A percentile compares a stretch with the other conserved stretches of the same genome.
These are phyloP conservation scores for Galeruca laticollis DNA, from an alignment of 2,888 invertebrate genomes.

Conservation along the genomic window DNA sequence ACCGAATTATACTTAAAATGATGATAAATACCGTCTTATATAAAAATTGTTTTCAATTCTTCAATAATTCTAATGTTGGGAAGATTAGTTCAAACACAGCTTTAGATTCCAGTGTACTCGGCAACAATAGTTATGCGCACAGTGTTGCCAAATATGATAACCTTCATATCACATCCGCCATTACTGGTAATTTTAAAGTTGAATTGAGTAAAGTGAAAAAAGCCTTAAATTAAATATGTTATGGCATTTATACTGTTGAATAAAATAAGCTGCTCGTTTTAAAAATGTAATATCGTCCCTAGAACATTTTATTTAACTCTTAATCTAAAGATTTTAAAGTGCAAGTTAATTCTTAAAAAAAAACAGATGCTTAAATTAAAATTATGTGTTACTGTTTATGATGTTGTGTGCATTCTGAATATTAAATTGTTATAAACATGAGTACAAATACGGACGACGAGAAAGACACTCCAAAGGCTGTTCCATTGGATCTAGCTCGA, in stretches of 20 bases:
- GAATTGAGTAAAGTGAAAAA: constrained; percentile 38
- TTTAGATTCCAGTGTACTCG: not conserved
- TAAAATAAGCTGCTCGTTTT: constrained; percentile 15
- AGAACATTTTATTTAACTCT: constrained; percentile 11
- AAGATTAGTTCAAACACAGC: not conserved
- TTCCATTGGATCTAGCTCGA: constrained; percentile 69
- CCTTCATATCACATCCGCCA: constrained; percentile 48
- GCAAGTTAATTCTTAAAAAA: constrained; percentile 20
- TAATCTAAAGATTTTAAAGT: constrained; percentile 17
- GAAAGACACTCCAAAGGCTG: constrained; percentile 71
- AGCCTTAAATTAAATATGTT: constrained; percentile 25
- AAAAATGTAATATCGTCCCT: constrained; percentile 7
- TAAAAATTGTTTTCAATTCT: too few species aligned
- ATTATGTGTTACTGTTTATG: constrained; percentile 34
- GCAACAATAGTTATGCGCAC: constrained; percentile 50
- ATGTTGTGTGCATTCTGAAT: constrained; percentile 27
- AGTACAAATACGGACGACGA: constrained; percentile 69
- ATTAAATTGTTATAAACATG: constrained; percentile 55
- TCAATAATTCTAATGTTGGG: too few species aligned
- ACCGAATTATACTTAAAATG: too few species aligned
- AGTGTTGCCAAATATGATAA: constrained; percentile 54
- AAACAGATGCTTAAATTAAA: constrained; percentile 45
- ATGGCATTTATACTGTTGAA: constrained; percentile 20
- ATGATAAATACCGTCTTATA: too few species aligned
- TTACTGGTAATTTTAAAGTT: constrained; percentile 51